Percentiles rank a stretch among this genome's conserved stretches.
Evolutionary conservation across 2,113 vertebrate species (phyloP).

Genomic region (Butorides virescens): DNA sequence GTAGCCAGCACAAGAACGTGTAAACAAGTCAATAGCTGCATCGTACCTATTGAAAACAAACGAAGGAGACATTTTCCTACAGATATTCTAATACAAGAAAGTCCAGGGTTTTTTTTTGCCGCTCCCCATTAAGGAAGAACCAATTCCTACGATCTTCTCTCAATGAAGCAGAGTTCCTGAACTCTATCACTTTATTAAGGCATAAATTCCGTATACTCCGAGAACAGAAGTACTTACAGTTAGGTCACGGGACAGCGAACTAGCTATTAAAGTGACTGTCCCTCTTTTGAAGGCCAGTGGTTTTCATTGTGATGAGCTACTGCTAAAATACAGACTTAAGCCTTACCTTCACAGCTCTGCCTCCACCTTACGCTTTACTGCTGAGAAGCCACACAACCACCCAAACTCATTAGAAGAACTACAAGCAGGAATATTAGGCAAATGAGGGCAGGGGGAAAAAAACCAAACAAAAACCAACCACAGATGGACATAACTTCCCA

Average conservation of each 20-base stretch:
- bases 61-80: background rate
- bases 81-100: background rate
- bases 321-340: background rate
- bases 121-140: background rate
- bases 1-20: constrained; percentile 96
- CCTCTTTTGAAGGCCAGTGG: background rate
- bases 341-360: background rate
- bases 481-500: background rate
- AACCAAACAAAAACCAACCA: background rate
- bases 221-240: background rate
- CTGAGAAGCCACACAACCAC: background rate
- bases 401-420: background rate
- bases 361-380: background rate
- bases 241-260: background rate
- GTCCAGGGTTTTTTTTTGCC: background rate
- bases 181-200: background rate
- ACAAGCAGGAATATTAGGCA: background rate
- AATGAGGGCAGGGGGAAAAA: background rate
- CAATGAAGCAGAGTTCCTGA: background rate
- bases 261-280: background rate
- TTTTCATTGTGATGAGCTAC: background rate
- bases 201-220: background rate
- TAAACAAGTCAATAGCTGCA: constrained; percentile 95
- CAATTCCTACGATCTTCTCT: background rate
- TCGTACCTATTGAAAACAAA: constrained; percentile 84